Percentiles rank a stretch among this genome's conserved stretches.
phyloP scores from a whole-genome alignment of 2,113 vertebrate species.

The Alouatta palliata region DNA sequence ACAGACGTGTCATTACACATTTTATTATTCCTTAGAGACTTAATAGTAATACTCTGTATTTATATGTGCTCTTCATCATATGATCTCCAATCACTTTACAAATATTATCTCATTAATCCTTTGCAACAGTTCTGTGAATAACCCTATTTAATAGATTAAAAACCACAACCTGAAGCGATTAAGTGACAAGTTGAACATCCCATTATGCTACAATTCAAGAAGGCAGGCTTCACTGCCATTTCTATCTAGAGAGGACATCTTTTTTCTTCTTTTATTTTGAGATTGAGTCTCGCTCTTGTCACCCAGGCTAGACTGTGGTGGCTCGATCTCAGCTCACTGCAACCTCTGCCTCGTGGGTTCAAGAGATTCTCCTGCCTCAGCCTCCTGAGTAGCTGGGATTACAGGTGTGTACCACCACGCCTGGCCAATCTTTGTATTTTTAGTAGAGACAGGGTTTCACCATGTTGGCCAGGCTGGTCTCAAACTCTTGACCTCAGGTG shows the following conservation, averaged over 20 bases:
- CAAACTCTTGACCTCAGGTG: too few species aligned
- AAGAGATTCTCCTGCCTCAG: too few species aligned
- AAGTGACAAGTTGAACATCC: neutral
- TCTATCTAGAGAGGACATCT: neutral
- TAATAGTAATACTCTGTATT: slow-evolving; percentile 32
- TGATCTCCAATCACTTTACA: slow-evolving; percentile 49
- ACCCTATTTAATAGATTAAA: slow-evolving; percentile 34
- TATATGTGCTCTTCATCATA: slow-evolving; percentile 28
- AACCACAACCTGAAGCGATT: neutral
- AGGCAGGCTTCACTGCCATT: neutral
- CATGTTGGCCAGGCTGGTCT: too few species aligned
- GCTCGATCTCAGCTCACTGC: too few species aligned
- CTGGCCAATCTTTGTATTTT: too few species aligned
- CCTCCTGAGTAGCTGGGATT: too few species aligned
- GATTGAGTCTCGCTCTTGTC: too few species aligned
- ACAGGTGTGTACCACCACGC: too few species aligned
- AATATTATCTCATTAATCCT: slow-evolving; percentile 65
- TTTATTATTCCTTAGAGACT: slow-evolving; percentile 42
- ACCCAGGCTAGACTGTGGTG: too few species aligned
- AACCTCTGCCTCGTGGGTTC: too few species aligned
- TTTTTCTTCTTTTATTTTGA: neutral
- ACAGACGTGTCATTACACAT: slow-evolving; percentile 29
- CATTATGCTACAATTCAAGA: fast-evolving
- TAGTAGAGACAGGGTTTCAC: too few species aligned
- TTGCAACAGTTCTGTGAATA: neutral